Conservation (phyloP, 2,797 vertebrate species). For the Decapterus maruadsi region DNA sequence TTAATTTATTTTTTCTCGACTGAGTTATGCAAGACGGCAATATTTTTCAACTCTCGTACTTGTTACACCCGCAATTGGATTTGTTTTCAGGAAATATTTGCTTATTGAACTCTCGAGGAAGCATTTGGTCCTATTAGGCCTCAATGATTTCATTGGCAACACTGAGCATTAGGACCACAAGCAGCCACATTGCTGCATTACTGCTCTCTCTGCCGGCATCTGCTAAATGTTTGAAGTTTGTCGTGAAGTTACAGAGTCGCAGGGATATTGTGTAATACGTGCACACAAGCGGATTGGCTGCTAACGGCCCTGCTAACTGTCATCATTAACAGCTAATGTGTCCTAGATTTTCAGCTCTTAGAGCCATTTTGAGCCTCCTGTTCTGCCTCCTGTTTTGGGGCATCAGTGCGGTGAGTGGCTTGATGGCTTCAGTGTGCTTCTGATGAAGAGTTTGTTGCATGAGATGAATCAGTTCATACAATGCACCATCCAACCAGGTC, state of each 20-base stretch:
- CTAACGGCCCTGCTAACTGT: neutral
- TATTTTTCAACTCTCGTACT: constrained; percentile 32
- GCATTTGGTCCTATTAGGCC: constrained; percentile 43
- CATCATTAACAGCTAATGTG: constrained; percentile 10
- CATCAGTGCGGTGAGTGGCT: neutral
- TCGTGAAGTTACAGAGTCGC: neutral
- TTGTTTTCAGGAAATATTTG: constrained; percentile 61
- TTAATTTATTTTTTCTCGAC: constrained; percentile 19
- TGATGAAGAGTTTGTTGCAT: neutral
- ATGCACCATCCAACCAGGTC: neutral
- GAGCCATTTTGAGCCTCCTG: constrained; percentile 6
- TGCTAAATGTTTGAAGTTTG: constrained; percentile 26
- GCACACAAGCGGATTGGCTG: constrained; percentile 20
- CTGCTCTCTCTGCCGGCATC: constrained; percentile 7
- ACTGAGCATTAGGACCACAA: constrained; percentile 15
- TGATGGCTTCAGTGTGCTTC: neutral
- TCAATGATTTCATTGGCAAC: constrained; percentile 35
- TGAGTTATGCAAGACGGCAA: constrained; percentile 42
- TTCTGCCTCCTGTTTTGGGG: neutral
- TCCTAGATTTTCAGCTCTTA: neutral
- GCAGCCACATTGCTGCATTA: neutral
- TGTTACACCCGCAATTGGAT: constrained; percentile 42
- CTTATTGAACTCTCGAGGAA: constrained; percentile 41
- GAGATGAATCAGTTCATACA: neutral
- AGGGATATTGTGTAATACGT: neutral